Percentiles rank a stretch among this genome's conserved stretches.
Evolutionary conservation across 2,113 vertebrate species (phyloP).

Genomic region (Thermophis baileyi): DNA sequence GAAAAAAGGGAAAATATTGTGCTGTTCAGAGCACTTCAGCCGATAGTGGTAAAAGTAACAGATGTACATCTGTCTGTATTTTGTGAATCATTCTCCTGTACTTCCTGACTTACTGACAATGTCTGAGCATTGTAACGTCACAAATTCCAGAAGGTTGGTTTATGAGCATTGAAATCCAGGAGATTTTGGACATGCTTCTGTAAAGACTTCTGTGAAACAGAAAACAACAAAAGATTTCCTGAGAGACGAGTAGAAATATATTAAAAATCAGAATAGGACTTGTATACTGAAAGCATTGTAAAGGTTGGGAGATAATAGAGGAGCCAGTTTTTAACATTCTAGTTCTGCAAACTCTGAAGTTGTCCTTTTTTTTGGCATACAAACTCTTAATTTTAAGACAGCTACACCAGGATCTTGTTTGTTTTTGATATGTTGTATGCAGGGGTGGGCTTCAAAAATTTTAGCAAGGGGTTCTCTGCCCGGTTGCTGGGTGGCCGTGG

Average conservation of each 20-base stretch:
- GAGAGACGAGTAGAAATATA: not conserved
- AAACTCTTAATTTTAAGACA: conserved; percentile 49
- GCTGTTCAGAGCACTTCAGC: not conserved
- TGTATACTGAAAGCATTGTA: not conserved
- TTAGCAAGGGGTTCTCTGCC: no score
- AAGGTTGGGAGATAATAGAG: not conserved
- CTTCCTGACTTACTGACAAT: conserved; percentile 16
- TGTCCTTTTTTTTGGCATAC: conserved; percentile 45
- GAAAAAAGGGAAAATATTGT: not conserved
- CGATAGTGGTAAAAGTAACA: not conserved
- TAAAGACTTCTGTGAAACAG: not conserved
- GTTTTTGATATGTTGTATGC: not conserved
- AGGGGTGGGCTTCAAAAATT: no score
- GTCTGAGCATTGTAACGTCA: not conserved
- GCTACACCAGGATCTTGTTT: conserved; percentile 7
- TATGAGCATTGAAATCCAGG: not conserved
- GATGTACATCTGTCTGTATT: not conserved
- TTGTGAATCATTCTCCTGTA: not conserved
- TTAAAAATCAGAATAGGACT: not conserved
- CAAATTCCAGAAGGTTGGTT: conserved; percentile 18
- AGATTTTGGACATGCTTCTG: conserved; percentile 16
- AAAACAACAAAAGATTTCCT: conserved; percentile 5
- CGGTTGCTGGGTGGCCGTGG: no score
- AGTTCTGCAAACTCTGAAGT: conserved; percentile 35
- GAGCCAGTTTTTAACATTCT: conserved; percentile 1